Evolutionary conservation across 2,113 vertebrate species (phyloP).

Genomic region (Raja brachyura): DNA sequence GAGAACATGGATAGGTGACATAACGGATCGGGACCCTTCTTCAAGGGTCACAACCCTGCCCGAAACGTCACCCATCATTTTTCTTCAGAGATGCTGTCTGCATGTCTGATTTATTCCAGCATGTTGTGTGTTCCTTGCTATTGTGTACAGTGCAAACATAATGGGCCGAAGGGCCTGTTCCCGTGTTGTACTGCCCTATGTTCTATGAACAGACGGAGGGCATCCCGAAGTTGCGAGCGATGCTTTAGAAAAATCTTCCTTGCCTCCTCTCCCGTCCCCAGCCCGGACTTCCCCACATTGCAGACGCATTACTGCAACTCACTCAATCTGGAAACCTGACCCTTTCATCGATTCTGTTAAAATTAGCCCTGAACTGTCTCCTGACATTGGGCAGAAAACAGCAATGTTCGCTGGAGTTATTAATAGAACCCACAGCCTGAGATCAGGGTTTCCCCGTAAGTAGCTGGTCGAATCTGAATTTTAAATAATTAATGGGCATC

Average conservation of each 20-base stretch:
- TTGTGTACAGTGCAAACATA: too few species aligned
- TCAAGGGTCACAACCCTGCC: too few species aligned
- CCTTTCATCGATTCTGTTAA: not conserved
- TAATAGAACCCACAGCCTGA: slow-evolving; percentile 3
- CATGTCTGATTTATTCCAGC: too few species aligned
- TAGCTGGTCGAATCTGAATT: not conserved
- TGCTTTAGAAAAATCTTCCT: not conserved
- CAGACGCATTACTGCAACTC: not conserved
- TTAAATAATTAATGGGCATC: not conserved
- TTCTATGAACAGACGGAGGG: too few species aligned
- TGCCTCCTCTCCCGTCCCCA: not conserved
- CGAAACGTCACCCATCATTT: too few species aligned
- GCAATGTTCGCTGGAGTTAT: not conserved
- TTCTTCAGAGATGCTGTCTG: too few species aligned
- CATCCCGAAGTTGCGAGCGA: not conserved
- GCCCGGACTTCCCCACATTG: not conserved
- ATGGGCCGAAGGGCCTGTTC: too few species aligned
- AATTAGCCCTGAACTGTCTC: not conserved
- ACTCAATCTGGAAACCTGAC: not conserved
- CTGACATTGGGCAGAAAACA: not conserved
- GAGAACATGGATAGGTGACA: too few species aligned
- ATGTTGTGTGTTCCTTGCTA: too few species aligned
- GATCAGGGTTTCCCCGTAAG: not conserved
- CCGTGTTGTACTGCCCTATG: too few species aligned
- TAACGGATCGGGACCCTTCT: too few species aligned